These are phyloP conservation scores for Embiotoca jacksoni DNA, from an alignment of 2,113 vertebrate species.

Conservation along the genomic window DNA sequence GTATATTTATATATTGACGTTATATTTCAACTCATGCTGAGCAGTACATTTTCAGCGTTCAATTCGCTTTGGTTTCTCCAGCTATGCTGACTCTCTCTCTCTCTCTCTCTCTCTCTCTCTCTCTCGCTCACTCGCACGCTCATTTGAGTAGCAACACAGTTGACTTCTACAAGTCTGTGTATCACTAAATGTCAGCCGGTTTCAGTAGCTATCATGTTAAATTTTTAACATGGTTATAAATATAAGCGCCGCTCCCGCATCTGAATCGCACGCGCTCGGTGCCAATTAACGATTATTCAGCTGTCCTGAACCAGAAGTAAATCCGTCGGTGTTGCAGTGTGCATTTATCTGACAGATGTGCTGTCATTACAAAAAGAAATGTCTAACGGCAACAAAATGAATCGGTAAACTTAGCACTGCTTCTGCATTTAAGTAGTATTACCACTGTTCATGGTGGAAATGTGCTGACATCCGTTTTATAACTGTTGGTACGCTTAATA, in stretches of 20 bases:
- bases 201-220: conserved; percentile 27
- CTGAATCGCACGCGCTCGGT: conserved; percentile 29
- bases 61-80: conserved; percentile 35
- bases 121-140: neutral
- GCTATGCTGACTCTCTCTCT: neutral
- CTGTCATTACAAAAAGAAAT: too few relatives aligned
- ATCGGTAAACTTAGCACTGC: too few relatives aligned
- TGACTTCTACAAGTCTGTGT: conserved; percentile 40
- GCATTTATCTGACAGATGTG: conserved; percentile 20
- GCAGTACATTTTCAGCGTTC: conserved; percentile 31
- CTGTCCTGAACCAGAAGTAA: neutral
- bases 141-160: neutral
- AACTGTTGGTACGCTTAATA: neutral
- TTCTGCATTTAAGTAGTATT: too few relatives aligned
- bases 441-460: too few relatives aligned
- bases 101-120: too few relatives aligned
- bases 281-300: conserved; percentile 41
- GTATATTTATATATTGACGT: neutral
- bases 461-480: too few relatives aligned
- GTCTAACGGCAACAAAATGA: too few relatives aligned
- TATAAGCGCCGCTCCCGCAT: conserved; percentile 28
- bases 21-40: conserved; percentile 23
- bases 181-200: conserved; percentile 51
- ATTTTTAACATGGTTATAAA: conserved; percentile 58
- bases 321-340: conserved; percentile 4